Evolutionary conservation across 2,797 vertebrate genomes (phyloP).

Genomic region (Notolabrus celidotus): DNA sequence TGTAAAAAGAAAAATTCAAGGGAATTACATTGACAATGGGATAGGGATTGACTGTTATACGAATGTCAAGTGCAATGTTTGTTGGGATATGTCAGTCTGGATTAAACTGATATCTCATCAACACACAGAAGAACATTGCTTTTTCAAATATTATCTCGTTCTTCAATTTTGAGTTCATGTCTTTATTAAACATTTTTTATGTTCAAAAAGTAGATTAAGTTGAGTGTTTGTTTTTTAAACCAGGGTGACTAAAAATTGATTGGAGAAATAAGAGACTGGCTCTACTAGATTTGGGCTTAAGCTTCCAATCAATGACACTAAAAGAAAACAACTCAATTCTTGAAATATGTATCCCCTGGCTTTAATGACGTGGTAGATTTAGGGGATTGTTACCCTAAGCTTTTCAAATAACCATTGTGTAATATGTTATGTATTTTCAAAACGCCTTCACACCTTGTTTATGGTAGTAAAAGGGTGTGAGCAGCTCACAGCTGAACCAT

Average conservation of each 20-base stretch:
- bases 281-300: not conserved
- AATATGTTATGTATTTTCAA: slow-evolving; percentile 26
- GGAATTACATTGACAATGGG: too few relatives aligned
- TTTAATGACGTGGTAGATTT: not conserved
- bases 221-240: too few relatives aligned
- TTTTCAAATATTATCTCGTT: too few relatives aligned
- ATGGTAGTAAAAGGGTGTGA: not conserved
- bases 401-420: slow-evolving; percentile 21
- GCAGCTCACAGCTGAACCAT: not conserved
- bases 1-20: too few relatives aligned
- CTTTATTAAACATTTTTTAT: too few relatives aligned
- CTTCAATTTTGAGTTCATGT: too few relatives aligned
- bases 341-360: slow-evolving; percentile 4
- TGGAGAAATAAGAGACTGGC: not conserved
- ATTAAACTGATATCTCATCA: too few relatives aligned
- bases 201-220: too few relatives aligned
- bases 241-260: not conserved
- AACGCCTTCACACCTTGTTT: slow-evolving; percentile 38
- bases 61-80: too few relatives aligned
- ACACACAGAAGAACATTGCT: too few relatives aligned
- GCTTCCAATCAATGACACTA: not conserved
- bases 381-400: not conserved
- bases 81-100: too few relatives aligned
- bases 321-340: not conserved
- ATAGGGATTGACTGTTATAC: too few relatives aligned